Conservation (phyloP, 2,113 vertebrate genomes). For the Pogona vitticeps region DNA sequence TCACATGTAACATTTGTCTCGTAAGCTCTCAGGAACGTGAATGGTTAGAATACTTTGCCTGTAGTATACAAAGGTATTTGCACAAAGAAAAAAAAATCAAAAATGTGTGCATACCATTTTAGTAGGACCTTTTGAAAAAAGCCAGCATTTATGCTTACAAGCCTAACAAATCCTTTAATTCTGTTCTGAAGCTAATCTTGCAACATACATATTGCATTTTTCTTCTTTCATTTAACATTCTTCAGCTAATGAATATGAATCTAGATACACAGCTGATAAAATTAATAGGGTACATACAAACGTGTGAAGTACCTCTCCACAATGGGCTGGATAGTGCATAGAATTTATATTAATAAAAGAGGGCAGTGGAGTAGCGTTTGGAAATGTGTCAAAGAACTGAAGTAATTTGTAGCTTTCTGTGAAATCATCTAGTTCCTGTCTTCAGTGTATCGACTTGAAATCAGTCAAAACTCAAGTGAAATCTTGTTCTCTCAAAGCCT, state of each 20-base stretch:
- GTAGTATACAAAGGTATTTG: neutral
- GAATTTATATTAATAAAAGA: conserved; percentile 43
- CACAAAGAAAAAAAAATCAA: neutral
- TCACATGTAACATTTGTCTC: neutral
- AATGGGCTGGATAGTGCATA: neutral
- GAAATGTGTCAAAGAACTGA: conserved; percentile 7
- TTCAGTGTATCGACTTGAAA: conserved; percentile 23
- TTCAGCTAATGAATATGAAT: conserved; percentile 49
- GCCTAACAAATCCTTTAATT: neutral
- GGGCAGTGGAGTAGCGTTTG: neutral
- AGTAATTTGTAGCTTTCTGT: conserved; percentile 23
- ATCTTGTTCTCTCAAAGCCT: conserved; percentile 2
- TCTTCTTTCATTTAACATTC: neutral
- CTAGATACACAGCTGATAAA: conserved; percentile 51
- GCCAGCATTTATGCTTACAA: neutral
- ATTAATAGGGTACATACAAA: conserved; percentile 20
- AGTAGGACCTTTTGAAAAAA: neutral
- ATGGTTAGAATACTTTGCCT: neutral
- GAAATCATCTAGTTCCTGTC: conserved; percentile 21
- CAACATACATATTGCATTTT: neutral
- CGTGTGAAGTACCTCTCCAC: conserved; percentile 39
- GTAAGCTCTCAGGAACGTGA: too few relatives aligned
- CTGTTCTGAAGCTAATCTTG: neutral
- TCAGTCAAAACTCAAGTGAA: conserved; percentile 29
- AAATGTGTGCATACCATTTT: neutral